Evolutionary conservation across 2,797 vertebrate genomes (phyloP).

Genomic region (Sebastes variabilis): DNA sequence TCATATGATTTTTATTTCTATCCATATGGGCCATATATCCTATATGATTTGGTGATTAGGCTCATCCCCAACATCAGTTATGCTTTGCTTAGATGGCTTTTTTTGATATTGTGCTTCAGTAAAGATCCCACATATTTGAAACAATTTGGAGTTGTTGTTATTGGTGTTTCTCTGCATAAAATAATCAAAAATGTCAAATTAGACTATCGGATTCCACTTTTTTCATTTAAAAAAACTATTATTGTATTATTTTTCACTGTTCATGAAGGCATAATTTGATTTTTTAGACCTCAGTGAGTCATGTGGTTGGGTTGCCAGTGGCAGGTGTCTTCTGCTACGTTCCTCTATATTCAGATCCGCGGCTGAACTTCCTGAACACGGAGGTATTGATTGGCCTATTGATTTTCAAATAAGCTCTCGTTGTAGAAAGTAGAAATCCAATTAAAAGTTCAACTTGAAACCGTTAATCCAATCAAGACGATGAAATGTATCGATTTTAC

Average conservation of each 20-base stretch:
- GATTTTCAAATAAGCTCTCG: slow-evolving; percentile 79
- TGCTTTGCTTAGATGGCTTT: neutral
- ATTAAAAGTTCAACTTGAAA: slow-evolving; percentile 79
- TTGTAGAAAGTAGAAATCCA: slow-evolving; percentile 82
- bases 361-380: slow-evolving; percentile 61
- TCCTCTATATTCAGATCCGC: slow-evolving; percentile 31
- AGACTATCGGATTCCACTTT: neutral
- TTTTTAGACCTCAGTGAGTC: slow-evolving; percentile 7
- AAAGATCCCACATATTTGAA: neutral
- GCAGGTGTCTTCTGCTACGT: slow-evolving; percentile 50
- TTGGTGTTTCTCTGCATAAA: neutral
- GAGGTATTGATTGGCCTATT: slow-evolving; percentile 80
- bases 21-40: slow-evolving; percentile 61
- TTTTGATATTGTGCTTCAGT: neutral
- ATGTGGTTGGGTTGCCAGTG: neutral
- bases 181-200: neutral
- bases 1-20: slow-evolving; percentile 43
- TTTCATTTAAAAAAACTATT: neutral
- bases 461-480: slow-evolving; percentile 81
- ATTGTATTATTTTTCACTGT: neutral
- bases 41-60: neutral
- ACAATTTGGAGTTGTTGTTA: neutral
- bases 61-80: neutral
- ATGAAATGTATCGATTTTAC: slow-evolving; percentile 77
- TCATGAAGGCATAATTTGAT: slow-evolving; percentile 14